phyloP scores from a whole-genome alignment of 2,113 vertebrate species.

The Corythaeola cristata region DNA sequence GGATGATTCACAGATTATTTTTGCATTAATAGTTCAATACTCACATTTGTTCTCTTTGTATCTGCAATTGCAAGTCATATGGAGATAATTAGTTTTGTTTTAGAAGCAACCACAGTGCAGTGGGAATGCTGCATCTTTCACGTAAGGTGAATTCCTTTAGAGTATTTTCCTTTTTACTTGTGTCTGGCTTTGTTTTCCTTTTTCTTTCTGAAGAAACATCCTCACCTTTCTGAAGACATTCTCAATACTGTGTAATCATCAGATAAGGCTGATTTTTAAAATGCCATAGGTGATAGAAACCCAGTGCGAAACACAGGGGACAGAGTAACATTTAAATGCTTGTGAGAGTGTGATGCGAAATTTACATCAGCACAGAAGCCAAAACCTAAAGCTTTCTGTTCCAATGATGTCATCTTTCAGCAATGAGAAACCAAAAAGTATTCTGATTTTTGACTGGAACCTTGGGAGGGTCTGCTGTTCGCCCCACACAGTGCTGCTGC shows the following conservation, averaged over 20 bases:
- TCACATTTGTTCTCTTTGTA: not conserved
- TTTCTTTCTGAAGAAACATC: not conserved
- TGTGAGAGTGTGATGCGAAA: not conserved
- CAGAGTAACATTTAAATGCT: not conserved
- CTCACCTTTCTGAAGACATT: not conserved
- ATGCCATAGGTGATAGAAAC: not conserved
- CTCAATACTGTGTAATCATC: not conserved
- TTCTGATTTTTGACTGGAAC: not conserved
- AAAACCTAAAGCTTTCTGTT: not conserved
- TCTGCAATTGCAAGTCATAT: not conserved
- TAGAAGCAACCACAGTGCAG: not conserved
- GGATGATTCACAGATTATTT: constrained; percentile 41
- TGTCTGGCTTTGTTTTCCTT: not conserved
- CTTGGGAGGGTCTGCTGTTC: not conserved
- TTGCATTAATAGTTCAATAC: not conserved
- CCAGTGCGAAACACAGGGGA: not conserved
- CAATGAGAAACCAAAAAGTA: not conserved
- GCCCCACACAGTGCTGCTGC: accelerated
- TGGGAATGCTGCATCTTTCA: not conserved
- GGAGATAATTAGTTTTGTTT: constrained; percentile 1
- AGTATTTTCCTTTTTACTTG: not conserved
- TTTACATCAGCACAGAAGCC: not conserved
- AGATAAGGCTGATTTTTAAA: not conserved
- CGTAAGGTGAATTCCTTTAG: not conserved
- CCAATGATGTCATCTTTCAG: not conserved